Conservation (phyloP, 2,113 vertebrate species). For the Aythya baeri region DNA sequence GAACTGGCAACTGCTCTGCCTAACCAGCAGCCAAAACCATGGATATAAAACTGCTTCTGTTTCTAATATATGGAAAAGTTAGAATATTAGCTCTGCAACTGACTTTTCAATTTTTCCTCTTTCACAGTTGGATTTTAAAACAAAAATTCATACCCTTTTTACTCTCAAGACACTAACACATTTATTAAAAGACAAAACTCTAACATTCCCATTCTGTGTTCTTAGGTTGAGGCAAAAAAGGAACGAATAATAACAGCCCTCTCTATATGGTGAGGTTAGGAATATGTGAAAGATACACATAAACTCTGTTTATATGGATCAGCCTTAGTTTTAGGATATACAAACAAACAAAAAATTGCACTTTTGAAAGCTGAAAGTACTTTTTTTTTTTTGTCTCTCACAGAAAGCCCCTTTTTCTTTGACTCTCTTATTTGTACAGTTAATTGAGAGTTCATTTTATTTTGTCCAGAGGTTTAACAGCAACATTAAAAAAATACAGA, state of each 20-base stretch:
- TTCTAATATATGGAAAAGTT: background rate
- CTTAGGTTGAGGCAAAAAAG: background rate
- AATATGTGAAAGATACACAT: background rate
- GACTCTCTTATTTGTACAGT: background rate
- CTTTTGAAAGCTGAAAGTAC: background rate
- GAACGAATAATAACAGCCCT: background rate
- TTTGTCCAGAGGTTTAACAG: background rate
- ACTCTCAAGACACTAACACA: background rate
- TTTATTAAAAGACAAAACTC: background rate
- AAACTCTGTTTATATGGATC: background rate
- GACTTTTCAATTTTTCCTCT: background rate
- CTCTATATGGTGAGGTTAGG: background rate
- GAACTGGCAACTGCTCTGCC: background rate
- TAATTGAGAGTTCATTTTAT: background rate
- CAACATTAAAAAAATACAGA: fast-evolving
- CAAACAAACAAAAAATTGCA: background rate
- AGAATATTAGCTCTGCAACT: background rate
- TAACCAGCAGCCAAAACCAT: background rate
- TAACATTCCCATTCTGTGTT: background rate
- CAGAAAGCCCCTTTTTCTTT: background rate
- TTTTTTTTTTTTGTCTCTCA: background rate
- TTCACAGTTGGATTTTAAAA: background rate
- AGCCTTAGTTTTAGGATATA: background rate
- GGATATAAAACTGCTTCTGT: background rate
- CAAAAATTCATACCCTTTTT: background rate